Evolutionary conservation across 2,797 vertebrate genomes (phyloP), one percentile per base, ranked within the genome.

Genomic region (Paratrypauchen microcephalus): DNA sequence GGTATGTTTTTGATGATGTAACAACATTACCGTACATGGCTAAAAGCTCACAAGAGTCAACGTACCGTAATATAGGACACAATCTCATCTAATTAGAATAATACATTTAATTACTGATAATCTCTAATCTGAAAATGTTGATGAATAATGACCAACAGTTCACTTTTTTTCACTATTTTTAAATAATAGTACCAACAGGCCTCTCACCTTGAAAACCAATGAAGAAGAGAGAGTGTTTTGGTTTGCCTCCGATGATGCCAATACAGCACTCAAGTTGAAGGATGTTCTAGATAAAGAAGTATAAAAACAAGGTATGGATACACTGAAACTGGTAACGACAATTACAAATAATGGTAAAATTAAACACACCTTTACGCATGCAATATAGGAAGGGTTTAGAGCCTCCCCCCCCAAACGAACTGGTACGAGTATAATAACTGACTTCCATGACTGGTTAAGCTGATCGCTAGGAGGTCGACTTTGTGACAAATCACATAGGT

Each of bases 211-310:
- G 96, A 86, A 94, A 97, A 69, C 96, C 96, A 15, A 97, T 74
- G 73, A 98, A 98, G 84, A 95, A 97, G 2, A 97, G 93, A 0
- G 96, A 97, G 83, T 98, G 96, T 59, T 95, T 95, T 0, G 96
- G 96, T 83, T 96, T 96, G 54, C 96, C 96, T 6, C 96, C 96
- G 4, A 97, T 97, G 84, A 98, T 97, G 64, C 96, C 96, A 50
- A 97, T 92, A 79, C 96, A 97, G 78, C 94, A 94, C 6, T 95
- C 93, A 45, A 96, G 88, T 69, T 92, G 92, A 12, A 97, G 91
- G 71, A 98, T 94, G 80, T 95, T 96, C 96, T 98, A 69, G n/a
- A 81, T 81, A 75, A 45, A 55, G 0, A 70, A 2, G 60, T 0
- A 63, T 7, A 55, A 9, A 67, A 18, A 45, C 5, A 5, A 64